Evolutionary conservation across 2,113 vertebrate genomes (phyloP), one percentile per base, ranked within the genome.

Genomic region (Myotis davidii): DNA sequence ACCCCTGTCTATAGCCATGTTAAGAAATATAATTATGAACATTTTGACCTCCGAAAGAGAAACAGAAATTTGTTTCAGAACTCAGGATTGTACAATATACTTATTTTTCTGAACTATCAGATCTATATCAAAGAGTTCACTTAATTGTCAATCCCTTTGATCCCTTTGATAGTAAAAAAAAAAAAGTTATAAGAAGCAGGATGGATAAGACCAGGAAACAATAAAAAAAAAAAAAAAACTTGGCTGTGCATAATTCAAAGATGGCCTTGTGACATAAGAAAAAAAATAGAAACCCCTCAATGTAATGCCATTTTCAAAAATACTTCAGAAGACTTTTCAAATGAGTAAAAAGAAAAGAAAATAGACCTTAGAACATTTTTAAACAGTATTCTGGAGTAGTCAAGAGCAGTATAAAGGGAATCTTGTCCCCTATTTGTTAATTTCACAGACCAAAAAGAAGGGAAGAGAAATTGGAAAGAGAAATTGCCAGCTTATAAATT

Each of bases 271-370:
- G 18, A 50, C 39, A 54, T 1, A 64, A 93, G 20, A 45, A 65
- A 87, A 79, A 48, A 14, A 50, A 50, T 5, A 0, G 16, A 85
- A 94, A 85, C 56, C 52, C 0, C 0, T 79, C n/a, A 74, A 10
- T 76, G 13, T 16, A 95, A 73, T 59, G 48, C 18, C 25, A 56
- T 89, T 81, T 85, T 54, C 37, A 82, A 37, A 95, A 94, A 32
- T n/a, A 64, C 17, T 56, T 85, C 45, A 76, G 83, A 70, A 79
- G 70, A 52, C 18, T 74, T 81, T 94, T 56, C 67, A 85, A 76
- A 76, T 59, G 7, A 70, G 7, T 81, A 29, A 54, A 92, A 73
- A 32, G 5, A 34, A 39, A 82, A 84, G 0, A 61, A 83, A 88
- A 39, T 23, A 59, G 5, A 86, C n/a, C 54, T 88, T 85, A 79